A percentile compares a stretch with the other conserved stretches of the same genome.
These are phyloP conservation scores for Gadus chalcogrammus DNA, from an alignment of 2,113 vertebrate species.

Conservation along the genomic window DNA sequence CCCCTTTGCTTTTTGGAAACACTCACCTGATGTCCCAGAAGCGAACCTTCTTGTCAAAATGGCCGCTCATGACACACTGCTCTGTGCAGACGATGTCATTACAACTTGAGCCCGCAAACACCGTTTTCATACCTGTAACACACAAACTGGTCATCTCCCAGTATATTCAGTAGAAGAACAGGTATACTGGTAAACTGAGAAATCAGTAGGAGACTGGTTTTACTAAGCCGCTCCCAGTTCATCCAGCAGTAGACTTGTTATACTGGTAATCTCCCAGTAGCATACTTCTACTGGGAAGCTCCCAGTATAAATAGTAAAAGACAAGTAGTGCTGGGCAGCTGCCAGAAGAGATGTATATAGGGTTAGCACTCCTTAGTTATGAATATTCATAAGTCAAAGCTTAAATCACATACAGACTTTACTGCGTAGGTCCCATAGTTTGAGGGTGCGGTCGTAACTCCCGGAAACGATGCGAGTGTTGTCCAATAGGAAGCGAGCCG, in stretches of 20 bases:
- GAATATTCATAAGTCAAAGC: too few relatives aligned
- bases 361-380: too few relatives aligned
- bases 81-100: slow-evolving; percentile 98
- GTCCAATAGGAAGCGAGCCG: slow-evolving; percentile 94
- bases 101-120: slow-evolving; percentile 97
- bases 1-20: not conserved
- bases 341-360: too few relatives aligned
- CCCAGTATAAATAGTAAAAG: too few relatives aligned
- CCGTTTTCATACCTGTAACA: slow-evolving; percentile 91
- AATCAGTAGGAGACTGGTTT: too few relatives aligned
- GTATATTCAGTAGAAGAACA: not conserved
- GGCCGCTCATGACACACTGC: slow-evolving; percentile 98
- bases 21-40: slow-evolving; percentile 98
- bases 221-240: too few relatives aligned
- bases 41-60: slow-evolving; percentile 98
- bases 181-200: not conserved
- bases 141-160: not conserved
- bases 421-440: slow-evolving; percentile 97
- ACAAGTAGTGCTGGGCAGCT: too few relatives aligned
- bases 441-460: slow-evolving; percentile 95
- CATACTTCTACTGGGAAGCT: too few relatives aligned
- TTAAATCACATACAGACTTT: slow-evolving; percentile 90
- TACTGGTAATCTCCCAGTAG: too few relatives aligned
- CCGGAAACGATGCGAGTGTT: slow-evolving; percentile 96
- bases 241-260: too few relatives aligned